Evolutionary conservation across 2,113 vertebrate species (phyloP).

Genomic region (Spheniscus mendiculus): DNA sequence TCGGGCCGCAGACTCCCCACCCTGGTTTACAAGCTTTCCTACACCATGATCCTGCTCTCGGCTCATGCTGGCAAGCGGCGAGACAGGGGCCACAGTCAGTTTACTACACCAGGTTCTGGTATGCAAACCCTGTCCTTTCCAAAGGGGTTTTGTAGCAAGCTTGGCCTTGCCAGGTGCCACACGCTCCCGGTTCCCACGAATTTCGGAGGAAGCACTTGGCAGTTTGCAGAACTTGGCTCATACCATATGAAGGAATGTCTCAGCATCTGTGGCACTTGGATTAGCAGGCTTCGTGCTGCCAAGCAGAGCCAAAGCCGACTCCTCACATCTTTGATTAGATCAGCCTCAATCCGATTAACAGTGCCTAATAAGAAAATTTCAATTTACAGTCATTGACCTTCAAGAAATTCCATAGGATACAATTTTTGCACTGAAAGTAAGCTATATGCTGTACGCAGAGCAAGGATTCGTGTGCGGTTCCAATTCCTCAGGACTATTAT

Average conservation of each 20-base stretch:
- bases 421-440: background rate
- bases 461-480: background rate
- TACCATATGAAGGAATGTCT: background rate
- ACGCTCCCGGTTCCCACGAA: background rate
- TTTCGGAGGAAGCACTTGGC: slow-evolving; percentile 13
- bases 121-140: background rate
- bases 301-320: background rate
- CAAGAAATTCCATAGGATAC: background rate
- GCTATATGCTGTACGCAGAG: background rate
- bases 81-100: background rate
- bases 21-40: background rate
- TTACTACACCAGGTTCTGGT: background rate
- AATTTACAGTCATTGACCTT: background rate
- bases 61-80: background rate
- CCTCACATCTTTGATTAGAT: background rate
- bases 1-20: background rate
- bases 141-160: background rate
- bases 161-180: slow-evolving; percentile 8
- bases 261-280: background rate
- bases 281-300: background rate
- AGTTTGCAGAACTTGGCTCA: background rate
- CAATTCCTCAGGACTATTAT: background rate
- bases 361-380: background rate
- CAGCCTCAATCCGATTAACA: background rate
- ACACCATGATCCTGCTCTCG: rapidly evolving